A percentile compares a stretch with the other conserved stretches of the same genome.
Evolutionary conservation across 2,797 vertebrate species (phyloP).

Genomic region (Anomalospiza imberbis): DNA sequence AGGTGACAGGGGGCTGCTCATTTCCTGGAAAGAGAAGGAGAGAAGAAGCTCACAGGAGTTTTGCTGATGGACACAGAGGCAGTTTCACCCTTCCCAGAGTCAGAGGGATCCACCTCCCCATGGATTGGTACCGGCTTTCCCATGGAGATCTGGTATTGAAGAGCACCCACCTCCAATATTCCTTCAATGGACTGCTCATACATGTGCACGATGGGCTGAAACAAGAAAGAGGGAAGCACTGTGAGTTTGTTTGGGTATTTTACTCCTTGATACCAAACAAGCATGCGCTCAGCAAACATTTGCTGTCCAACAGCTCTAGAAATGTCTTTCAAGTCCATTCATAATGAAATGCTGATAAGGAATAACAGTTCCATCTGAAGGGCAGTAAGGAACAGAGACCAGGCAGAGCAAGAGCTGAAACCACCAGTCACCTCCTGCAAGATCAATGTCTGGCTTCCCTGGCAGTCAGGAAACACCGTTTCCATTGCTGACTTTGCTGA

Average conservation of each 20-base stretch:
- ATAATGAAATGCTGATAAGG: not conserved
- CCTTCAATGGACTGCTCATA: slow-evolving; percentile 75
- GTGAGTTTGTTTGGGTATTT: not conserved
- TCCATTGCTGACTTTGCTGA: no score
- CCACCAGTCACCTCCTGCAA: not conserved
- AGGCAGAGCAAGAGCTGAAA: not conserved
- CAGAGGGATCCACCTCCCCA: not conserved
- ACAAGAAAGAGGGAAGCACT: not conserved
- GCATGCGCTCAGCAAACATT: not conserved
- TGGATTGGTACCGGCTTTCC: not conserved
- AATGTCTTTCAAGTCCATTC: not conserved
- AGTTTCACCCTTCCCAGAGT: not conserved
- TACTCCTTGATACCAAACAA: not conserved
- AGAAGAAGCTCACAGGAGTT: not conserved
- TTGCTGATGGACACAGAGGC: not conserved
- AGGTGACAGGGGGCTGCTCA: slow-evolving; percentile 89
- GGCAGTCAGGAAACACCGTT: no score
- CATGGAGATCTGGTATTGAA: not conserved
- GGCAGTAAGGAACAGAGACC: not conserved
- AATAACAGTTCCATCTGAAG: no score
- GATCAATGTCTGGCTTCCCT: no score
- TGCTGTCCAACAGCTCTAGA: not conserved
- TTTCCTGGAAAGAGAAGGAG: slow-evolving; percentile 80
- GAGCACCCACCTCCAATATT: slow-evolving; percentile 85
- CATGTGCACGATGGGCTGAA: slow-evolving; percentile 76